These are phyloP conservation scores for Cyclopterus lumpus DNA, from an alignment of 2,797 vertebrate species.

Conservation along the genomic window DNA sequence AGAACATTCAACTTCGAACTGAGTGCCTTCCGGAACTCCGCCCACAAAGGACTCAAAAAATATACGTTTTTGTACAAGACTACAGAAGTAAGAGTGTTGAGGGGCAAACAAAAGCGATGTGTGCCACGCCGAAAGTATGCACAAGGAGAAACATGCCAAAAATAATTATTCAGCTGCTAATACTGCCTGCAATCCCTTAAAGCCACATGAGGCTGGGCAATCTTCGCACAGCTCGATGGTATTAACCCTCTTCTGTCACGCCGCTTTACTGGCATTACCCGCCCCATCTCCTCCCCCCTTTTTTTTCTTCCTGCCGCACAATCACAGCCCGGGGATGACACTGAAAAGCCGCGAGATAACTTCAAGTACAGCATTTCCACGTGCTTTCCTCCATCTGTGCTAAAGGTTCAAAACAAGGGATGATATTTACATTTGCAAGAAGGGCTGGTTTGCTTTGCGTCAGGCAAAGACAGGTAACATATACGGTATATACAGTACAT, in stretches of 20 bases:
- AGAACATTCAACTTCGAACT: slow-evolving; percentile 69
- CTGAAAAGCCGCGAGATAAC: slow-evolving; percentile 59
- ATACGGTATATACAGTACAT: slow-evolving; percentile 13
- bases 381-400: slow-evolving; percentile 36
- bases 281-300: slow-evolving; percentile 49
- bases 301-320: slow-evolving; percentile 45
- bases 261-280: slow-evolving; percentile 67
- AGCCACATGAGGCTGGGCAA: slow-evolving; percentile 63
- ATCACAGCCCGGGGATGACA: slow-evolving; percentile 64
- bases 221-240: slow-evolving; percentile 56
- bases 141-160: slow-evolving; percentile 67
- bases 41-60: slow-evolving; percentile 57
- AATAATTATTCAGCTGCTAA: slow-evolving; percentile 77
- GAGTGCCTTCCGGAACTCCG: slow-evolving; percentile 55
- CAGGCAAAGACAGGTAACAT: slow-evolving; percentile 33
- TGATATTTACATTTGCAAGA: slow-evolving; percentile 57
- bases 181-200: slow-evolving; percentile 72
- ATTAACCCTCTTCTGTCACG: slow-evolving; percentile 73
- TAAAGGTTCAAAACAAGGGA: slow-evolving; percentile 38
- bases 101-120: slow-evolving; percentile 10
- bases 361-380: slow-evolving; percentile 56
- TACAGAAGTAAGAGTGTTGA: slow-evolving; percentile 35
- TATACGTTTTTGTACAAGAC: slow-evolving; percentile 55
- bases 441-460: slow-evolving; percentile 36
- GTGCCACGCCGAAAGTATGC: slow-evolving; percentile 53